Evolutionary conservation across 2,888 invertebrate genomes (phyloP), one percentile per base, ranked within the genome.

Genomic region (Noctua janthina): DNA sequence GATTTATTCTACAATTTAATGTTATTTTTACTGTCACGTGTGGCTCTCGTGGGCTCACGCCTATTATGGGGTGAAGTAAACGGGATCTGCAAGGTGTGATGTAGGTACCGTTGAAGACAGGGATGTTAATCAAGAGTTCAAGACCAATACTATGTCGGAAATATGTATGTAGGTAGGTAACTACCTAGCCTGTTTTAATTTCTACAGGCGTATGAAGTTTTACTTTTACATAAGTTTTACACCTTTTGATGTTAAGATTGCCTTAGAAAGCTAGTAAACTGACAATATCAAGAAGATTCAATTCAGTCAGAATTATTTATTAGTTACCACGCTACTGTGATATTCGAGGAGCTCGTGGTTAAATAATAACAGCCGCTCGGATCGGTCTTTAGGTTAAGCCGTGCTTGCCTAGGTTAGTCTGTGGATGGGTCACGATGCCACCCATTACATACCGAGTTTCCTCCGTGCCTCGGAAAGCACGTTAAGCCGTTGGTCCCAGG

Each of bases 1-100:
- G 79, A 84, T 88, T 80, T 69, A 79, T 80, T 78, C 56, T 66
- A 73, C 29, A 73, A 75, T 71, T 35, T 20, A 72, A 81, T 84
- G 62, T 64, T 71, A 73, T 62, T 87, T 68, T 78, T 68, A 17
- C 35, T 49, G 64, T 29, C 23, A 29, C 73, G 68, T 43, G 66
- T n/a, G 46, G 10, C 43, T 43, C 43, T 7, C 43, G 43, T 43
- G 43, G 13, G 69, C 72, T 70, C 80, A 68, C 64, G 69, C 75
- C 76, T 77, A 75, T 54, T 23, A 43, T 35, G n/a, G 59, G 35
- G 72, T 39, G 10, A 54, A 11, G 5, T 15, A 4, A 74, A 75
- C 81, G 85, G 85, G 17, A 70, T 66, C 39, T 73, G n/a, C 70
- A 74, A 76, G 76, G 70, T 86, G 81, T 85, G 66, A 29, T 11